These are phyloP conservation scores for Eublepharis macularius DNA, from an alignment of 2,113 vertebrate species.

Conservation along the genomic window DNA sequence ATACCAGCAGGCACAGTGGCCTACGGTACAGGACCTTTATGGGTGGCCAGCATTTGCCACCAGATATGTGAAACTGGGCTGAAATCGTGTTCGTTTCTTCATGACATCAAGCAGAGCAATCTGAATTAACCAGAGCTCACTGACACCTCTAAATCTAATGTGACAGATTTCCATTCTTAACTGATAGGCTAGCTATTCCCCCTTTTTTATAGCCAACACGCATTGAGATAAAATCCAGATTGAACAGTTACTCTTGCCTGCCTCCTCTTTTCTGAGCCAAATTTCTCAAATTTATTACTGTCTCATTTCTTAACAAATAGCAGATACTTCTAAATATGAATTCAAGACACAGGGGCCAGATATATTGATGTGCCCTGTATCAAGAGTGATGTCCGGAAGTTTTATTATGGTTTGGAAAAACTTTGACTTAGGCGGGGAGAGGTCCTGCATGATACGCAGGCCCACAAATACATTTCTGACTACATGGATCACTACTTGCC, in stretches of 20 bases:
- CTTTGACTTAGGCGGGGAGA: too few relatives aligned
- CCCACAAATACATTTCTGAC: too few relatives aligned
- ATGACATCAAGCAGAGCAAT: neutral
- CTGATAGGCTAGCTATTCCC: neutral
- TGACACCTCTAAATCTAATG: neutral
- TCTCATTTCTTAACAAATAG: neutral
- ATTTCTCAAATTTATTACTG: neutral
- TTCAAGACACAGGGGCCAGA: too few relatives aligned
- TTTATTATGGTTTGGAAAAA: too few relatives aligned
- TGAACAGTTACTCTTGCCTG: neutral
- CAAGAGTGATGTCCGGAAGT: neutral
- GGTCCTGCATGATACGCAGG: too few relatives aligned
- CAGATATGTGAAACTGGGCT: neutral
- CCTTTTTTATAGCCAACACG: neutral
- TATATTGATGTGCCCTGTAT: neutral
- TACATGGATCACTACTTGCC: too few relatives aligned
- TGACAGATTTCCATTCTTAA: neutral
- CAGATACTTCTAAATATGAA: neutral
- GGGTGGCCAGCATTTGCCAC: too few relatives aligned
- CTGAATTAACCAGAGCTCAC: neutral
- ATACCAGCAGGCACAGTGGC: too few relatives aligned
- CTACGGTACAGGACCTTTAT: too few relatives aligned
- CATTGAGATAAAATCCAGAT: neutral
- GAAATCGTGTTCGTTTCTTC: neutral
- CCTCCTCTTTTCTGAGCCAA: neutral